Base-by-base conservation (phyloP, 35 echinoderm and acorn worm species). In the Heliocidaris erythrogramma region DNA sequence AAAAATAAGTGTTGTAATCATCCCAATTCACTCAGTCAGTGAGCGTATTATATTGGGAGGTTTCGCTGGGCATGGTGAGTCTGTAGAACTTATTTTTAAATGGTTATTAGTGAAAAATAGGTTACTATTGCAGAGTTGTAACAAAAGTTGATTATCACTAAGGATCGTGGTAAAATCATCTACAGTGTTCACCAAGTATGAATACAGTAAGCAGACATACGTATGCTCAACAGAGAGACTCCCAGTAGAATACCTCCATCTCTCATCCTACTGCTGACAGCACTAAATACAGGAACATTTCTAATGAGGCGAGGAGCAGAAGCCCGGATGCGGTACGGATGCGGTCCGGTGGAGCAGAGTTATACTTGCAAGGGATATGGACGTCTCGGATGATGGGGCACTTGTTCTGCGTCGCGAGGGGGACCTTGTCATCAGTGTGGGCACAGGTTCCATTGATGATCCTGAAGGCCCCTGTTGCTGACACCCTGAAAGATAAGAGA, bases 371-470 rank as follows among this genome's bases (percentile, higher is more conserved):
- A 5, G 85, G 48, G 47, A 99, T 96, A 9, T 94, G 88, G 32
- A 96, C 95, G 53, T 99, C 96, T 9, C 94, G 95, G 3, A 97
- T 95, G 16, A 85, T 88, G 18, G 98, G 97, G 85, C 98, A 99
- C 48, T 96, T 97, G 31, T 96, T 95, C 52, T 95, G 93, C 7
- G 93, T 92, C 2, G 94, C 97, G 69, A 99, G 69, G 47, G 97
- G 94, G 53, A 93, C 60, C 17, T 95, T 94, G 59, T 97, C 97
- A 94, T 99, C 98, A 13, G 84, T 96, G 96, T 99, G 98, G 17
- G 96, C 98, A 91, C 98, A 99, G 7, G 98, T 97, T 17, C 98
- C 98, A 69, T 99, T 99, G 94, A 99, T 97, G 86, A 99, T 99
- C 0, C 98, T 89, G 96, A 99, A 99, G 27, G 98, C 98, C 42